phyloP scores from a whole-genome alignment of 2,888 invertebrate genomes.

The Harpalus rubripes region DNA sequence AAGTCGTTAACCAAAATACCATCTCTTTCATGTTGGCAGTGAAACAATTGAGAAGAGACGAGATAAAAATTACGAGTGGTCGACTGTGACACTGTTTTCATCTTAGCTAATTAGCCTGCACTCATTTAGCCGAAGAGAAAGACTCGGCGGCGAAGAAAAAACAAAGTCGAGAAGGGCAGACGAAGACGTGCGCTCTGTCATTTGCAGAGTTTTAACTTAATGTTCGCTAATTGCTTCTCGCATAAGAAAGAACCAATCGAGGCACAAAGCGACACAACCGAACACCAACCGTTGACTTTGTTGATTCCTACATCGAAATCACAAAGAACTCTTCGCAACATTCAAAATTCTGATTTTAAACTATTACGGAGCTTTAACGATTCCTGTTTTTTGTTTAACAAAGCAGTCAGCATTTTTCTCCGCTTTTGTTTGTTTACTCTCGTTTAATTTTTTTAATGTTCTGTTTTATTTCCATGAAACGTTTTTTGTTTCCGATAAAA shows the following conservation, averaged over 20 bases:
- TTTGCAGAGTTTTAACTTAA: slow-evolving; percentile 71
- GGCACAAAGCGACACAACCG: slow-evolving; percentile 55
- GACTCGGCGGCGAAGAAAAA: slow-evolving; percentile 54
- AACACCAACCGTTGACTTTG: background rate
- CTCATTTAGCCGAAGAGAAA: slow-evolving; percentile 67
- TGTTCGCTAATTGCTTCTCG: slow-evolving; percentile 70
- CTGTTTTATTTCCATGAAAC: background rate
- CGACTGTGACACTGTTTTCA: slow-evolving; percentile 66
- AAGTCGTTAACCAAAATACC: slow-evolving; percentile 44
- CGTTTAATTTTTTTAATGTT: background rate
- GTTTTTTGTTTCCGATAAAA: background rate
- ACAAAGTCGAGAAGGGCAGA: slow-evolving; percentile 52
- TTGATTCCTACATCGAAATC: background rate
- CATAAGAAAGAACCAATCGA: slow-evolving; percentile 70
- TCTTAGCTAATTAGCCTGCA: slow-evolving; percentile 67
- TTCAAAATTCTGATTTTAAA: background rate
- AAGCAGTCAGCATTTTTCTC: background rate
- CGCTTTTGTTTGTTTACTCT: background rate
- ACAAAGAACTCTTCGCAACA: background rate
- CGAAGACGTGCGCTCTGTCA: slow-evolving; percentile 67
- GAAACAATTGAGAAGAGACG: slow-evolving; percentile 48
- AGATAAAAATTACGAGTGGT: slow-evolving; percentile 53
- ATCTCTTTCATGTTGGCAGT: slow-evolving; percentile 36
- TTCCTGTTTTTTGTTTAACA: background rate
- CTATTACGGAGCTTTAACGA: background rate